Conservation (phyloP, 1,140 invertebrate genomes). For the Penaeus chinensis region DNA sequence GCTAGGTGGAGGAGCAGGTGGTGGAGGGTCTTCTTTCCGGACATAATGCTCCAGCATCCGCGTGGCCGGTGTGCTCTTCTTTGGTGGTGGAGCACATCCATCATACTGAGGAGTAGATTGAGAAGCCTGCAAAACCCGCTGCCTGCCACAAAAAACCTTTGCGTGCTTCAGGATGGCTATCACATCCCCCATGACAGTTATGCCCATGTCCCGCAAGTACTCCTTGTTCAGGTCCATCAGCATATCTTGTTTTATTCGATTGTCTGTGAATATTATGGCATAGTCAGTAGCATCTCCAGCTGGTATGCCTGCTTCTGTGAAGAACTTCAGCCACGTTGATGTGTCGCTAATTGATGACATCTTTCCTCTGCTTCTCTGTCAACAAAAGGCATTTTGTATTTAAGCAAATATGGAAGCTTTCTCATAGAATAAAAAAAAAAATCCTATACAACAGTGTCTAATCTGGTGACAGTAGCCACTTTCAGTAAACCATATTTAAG, state of each 20-base stretch:
- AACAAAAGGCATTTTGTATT: not conserved
- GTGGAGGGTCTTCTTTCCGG: slow-evolving; percentile 58
- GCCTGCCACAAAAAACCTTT: slow-evolving; percentile 72
- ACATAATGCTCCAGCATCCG: slow-evolving; percentile 64
- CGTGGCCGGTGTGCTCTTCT: slow-evolving; percentile 61
- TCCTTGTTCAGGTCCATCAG: slow-evolving; percentile 84
- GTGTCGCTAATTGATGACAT: slow-evolving; percentile 64
- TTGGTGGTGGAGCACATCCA: slow-evolving; percentile 6
- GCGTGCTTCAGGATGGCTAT: slow-evolving; percentile 87
- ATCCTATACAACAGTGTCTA: no score
- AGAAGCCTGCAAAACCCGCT: slow-evolving; percentile 39
- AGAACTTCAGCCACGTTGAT: slow-evolving; percentile 79
- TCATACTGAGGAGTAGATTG: slow-evolving; percentile 19
- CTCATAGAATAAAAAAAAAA: not conserved
- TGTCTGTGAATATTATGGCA: slow-evolving; percentile 84
- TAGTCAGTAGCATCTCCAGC: slow-evolving; percentile 80
- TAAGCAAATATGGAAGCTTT: not conserved
- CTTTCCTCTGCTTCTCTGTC: not conserved
- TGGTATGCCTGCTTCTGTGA: slow-evolving; percentile 82
- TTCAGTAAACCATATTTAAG: no score
- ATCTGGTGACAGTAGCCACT: no score
- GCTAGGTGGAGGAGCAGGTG: slow-evolving; percentile 58
- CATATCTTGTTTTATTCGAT: slow-evolving; percentile 85
- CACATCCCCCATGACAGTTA: slow-evolving; percentile 83
- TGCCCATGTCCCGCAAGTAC: slow-evolving; percentile 85